Conservation (phyloP, 1,140 invertebrate species). For the Drosophila lowei region DNA sequence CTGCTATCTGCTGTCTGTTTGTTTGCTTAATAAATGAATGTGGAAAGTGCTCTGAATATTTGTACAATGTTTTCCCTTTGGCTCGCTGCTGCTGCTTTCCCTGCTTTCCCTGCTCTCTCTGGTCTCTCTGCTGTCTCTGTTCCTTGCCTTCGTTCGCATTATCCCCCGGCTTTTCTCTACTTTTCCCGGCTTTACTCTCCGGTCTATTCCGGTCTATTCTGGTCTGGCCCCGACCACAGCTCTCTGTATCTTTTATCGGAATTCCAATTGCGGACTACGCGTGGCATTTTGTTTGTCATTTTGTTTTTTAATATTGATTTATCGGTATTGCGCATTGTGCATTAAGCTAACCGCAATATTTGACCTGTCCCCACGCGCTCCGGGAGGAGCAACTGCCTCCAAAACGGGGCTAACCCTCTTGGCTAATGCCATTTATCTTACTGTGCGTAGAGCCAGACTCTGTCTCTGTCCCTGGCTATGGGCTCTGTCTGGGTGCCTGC, state of each 20-base stretch:
- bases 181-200: too few relatives aligned
- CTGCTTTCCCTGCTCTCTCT: neutral
- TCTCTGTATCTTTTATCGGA: slow-evolving; percentile 31
- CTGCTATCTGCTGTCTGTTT: slow-evolving; percentile 25
- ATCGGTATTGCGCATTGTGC: slow-evolving; percentile 54
- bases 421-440: slow-evolving; percentile 41
- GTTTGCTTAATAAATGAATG: slow-evolving; percentile 69
- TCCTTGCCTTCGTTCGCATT: too few relatives aligned
- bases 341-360: slow-evolving; percentile 58
- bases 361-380: slow-evolving; percentile 42
- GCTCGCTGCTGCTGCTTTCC: neutral
- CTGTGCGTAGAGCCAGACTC: slow-evolving; percentile 26
- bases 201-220: too few relatives aligned
- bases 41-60: slow-evolving; percentile 70
- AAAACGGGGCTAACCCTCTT: too few relatives aligned
- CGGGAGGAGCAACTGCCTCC: too few relatives aligned
- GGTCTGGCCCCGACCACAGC: too few relatives aligned
- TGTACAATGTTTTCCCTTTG: slow-evolving; percentile 54
- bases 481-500: neutral
- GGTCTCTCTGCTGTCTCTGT: neutral
- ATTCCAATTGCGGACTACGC: slow-evolving; percentile 26
- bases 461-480: neutral
- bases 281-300: slow-evolving; percentile 51
- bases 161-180: neutral
- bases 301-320: slow-evolving; percentile 67